Evolutionary conservation across 2,113 vertebrate species (phyloP).

Genomic region (Ciconia stormi): DNA sequence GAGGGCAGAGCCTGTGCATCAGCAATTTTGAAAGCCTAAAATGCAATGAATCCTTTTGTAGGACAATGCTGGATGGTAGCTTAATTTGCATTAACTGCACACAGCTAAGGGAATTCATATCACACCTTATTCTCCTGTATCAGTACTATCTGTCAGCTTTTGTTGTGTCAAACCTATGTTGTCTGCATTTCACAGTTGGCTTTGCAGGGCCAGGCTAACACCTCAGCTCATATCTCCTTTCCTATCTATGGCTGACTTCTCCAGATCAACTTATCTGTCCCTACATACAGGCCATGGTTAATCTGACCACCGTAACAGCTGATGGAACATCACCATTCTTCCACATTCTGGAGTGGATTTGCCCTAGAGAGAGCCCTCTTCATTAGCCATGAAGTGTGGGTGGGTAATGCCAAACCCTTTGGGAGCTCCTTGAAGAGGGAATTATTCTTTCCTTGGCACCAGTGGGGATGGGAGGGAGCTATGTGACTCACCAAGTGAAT

Average conservation of each 20-base stretch:
- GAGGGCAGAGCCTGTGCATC: background rate
- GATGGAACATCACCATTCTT: background rate
- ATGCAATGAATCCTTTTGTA: background rate
- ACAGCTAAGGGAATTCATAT: background rate
- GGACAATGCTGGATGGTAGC: background rate
- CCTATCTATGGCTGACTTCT: background rate
- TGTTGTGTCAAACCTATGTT: background rate
- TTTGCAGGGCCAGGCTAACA: background rate
- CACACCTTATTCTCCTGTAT: background rate
- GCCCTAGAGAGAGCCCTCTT: background rate
- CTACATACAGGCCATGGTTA: fast-evolving
- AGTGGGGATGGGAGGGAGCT: background rate
- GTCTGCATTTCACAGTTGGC: background rate
- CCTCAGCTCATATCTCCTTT: background rate
- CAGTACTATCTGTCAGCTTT: background rate
- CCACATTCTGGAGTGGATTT: background rate
- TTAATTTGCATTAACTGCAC: background rate
- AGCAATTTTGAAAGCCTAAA: background rate
- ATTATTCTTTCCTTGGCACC: background rate
- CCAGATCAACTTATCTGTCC: background rate
- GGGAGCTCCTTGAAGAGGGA: background rate
- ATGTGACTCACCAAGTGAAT: background rate
- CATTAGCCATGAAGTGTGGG: fast-evolving
- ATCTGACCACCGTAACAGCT: background rate
- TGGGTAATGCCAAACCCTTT: background rate